Percentiles rank a stretch among this genome's conserved stretches.
Evolutionary conservation across 2,113 vertebrate genomes (phyloP).

Genomic region (Loxodonta africana): DNA sequence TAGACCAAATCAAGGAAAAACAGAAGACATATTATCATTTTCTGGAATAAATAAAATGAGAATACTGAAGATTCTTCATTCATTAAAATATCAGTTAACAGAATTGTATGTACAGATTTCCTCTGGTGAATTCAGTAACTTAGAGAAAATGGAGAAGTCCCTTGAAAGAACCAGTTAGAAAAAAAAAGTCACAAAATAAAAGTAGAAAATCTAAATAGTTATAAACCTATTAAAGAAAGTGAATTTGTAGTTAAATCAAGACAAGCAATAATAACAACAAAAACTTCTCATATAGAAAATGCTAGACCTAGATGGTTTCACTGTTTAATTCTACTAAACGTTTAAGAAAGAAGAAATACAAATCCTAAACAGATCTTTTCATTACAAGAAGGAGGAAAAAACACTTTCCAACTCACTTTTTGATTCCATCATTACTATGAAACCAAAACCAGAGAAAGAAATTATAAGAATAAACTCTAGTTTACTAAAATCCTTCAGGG

Average conservation of each 20-base stretch:
- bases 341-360: no score
- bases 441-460: no score
- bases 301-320: neutral
- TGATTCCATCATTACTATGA: no score
- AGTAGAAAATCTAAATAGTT: neutral
- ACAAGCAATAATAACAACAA: neutral
- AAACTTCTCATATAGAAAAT: neutral
- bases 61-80: neutral
- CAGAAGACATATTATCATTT: neutral
- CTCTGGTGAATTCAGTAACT: neutral
- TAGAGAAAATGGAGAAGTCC: neutral
- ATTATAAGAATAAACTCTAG: no score
- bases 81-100: neutral
- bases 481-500: no score
- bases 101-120: neutral
- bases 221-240: neutral
- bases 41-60: neutral
- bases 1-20: neutral
- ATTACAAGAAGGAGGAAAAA: no score
- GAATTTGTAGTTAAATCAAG: neutral
- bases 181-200: neutral
- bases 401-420: no score
- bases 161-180: neutral
- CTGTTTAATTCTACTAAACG: no score
- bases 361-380: no score